Evolutionary conservation across 64 coral and sea anemone genomes (phyloP), one percentile per base, ranked within the genome.

Genomic region (Cladopsammia gracilis): DNA sequence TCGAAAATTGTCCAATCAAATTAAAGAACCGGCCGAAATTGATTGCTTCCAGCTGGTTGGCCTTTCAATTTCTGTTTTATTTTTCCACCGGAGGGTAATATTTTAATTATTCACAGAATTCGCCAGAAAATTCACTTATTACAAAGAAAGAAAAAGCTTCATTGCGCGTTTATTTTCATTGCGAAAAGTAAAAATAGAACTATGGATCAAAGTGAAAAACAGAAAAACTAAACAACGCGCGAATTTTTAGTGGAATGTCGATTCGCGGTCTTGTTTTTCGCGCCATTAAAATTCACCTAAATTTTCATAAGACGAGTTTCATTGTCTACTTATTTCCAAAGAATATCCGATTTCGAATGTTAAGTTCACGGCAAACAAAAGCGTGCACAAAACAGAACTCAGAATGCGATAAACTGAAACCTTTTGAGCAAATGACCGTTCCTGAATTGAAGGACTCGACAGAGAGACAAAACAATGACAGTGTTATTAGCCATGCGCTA

Each of bases 51-150:
- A 84, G 80, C 80, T 84, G 80, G 18, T 50, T 67, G 25, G 14
- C 44, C 11, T 49, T 58, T 25, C 5, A 65, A 50, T 22, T 67
- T 49, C 47, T 4, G 10, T 14, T 84, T 50, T 22, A 49, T 50
- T 84, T 24, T 67, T 22, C 16, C 16, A 45, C 25, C 25, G 25
- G 18, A 5, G 25, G 64, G 15, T 48, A 65, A 24, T 10, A 18
- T 61, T 23, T 84, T 3, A 84, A 84, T 84, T 84, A 68, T 84
- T 84, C 60, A 84, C 43, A 84, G 20, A 84, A 84, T 67, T 44
- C 62, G 6, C 62, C 19, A 45, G 10, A 77, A 56, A 7, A n/a
- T 2, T 19, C 13, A 2, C 61, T 15, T 11, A 52, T 23, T 50
- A 2, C 4, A 18, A 25, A 67, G 13, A 18, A 43, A 23, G 45